Percentiles rank a stretch among this genome's conserved stretches.
phyloP scores from a whole-genome alignment of 2,797 vertebrate species.

The Tauraco hartlaubi region DNA sequence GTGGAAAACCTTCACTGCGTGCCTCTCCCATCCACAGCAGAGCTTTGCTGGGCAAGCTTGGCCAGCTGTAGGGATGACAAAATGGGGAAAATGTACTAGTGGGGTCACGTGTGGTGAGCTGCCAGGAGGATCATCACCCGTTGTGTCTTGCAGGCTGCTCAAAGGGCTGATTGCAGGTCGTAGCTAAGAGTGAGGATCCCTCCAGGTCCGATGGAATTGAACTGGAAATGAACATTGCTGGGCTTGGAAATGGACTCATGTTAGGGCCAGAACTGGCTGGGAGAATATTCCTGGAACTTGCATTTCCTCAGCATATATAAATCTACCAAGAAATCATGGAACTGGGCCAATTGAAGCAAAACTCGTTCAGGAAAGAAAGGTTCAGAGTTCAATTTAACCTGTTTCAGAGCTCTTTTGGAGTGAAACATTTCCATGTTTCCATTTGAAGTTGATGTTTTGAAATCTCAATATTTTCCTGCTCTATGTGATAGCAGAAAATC shows the following conservation, averaged over 20 bases:
- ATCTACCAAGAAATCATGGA: neutral
- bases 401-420: neutral
- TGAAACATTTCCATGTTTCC: neutral
- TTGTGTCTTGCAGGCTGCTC: neutral
- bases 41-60: neutral
- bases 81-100: neutral
- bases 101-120: neutral
- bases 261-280: neutral
- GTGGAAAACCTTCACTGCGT: neutral
- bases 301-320: neutral
- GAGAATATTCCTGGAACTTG: neutral
- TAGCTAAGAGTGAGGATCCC: neutral
- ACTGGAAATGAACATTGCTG: neutral
- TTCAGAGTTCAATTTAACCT: neutral
- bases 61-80: neutral
- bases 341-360: neutral
- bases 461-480: constrained; percentile 4
- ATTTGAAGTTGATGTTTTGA: neutral
- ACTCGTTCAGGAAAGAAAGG: constrained; percentile 3
- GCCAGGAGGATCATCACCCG: neutral
- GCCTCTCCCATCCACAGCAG: neutral
- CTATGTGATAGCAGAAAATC: neutral
- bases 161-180: neutral
- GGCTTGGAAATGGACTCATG: neutral
- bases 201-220: neutral